phyloP scores from a whole-genome alignment of 2,888 invertebrate genomes.

The Isotomurus palustris region DNA sequence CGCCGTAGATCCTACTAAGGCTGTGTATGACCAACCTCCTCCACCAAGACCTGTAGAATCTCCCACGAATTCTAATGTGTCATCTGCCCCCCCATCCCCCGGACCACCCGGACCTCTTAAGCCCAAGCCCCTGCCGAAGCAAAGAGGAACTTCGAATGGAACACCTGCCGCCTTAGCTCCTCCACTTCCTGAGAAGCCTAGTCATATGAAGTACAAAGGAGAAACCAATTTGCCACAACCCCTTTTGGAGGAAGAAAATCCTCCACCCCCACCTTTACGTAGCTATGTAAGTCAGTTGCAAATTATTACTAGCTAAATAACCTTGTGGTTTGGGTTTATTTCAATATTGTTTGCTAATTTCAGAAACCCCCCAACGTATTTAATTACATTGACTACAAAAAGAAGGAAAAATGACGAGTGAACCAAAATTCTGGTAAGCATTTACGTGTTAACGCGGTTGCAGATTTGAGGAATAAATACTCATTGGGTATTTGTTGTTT shows the following conservation, averaged over 20 bases:
- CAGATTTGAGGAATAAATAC: no score
- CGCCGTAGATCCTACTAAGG: no score
- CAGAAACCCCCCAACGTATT: slow-evolving; percentile 28
- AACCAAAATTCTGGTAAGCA: no score
- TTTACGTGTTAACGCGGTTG: no score
- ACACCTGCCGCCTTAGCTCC: background rate
- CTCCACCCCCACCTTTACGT: slow-evolving; percentile 37
- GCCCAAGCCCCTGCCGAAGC: no score
- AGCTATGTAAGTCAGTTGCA: slow-evolving; percentile 17
- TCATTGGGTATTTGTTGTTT: background rate
- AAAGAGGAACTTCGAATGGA: background rate
- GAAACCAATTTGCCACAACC: no score
- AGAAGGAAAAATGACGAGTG: no score
- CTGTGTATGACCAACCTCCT: no score
- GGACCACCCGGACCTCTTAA: slow-evolving; percentile 4
- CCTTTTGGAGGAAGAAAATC: no score
- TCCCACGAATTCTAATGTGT: no score
- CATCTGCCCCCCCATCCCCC: slow-evolving; percentile 32
- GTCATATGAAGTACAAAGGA: background rate
- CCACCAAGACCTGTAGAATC: no score
- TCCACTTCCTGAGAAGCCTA: slow-evolving; percentile 4
- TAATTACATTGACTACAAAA: slow-evolving; percentile 32
- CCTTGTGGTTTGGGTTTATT: background rate
- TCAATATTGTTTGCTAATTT: background rate
- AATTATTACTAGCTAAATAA: background rate